Evolutionary conservation across 2,113 vertebrate species (phyloP), one percentile per base, ranked within the genome.

Genomic region (Nothobranchius furzeri): DNA sequence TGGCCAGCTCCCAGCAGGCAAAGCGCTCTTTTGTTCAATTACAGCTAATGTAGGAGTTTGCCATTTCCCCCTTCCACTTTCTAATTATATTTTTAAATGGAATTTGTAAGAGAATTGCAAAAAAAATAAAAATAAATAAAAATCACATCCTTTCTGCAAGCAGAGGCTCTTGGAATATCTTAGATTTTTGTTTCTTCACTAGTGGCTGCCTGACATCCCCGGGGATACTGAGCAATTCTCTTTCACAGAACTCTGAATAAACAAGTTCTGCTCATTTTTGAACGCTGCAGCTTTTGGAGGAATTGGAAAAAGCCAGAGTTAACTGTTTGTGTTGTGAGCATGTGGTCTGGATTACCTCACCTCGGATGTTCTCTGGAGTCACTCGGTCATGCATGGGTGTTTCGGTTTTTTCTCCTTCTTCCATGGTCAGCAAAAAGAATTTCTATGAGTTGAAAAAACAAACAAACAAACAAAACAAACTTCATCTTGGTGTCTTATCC

Each of bases 81-180:
- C 93, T 97, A 98, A 98, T 98, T 97, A 98, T 98, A 96, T 97
- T 95, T 98, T 96, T 94, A 95, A 96, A 95, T 96, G 94, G 94
- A 95, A 96, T 97, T 97, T 97, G 94, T 95, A 93, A 93, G 92
- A 93, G 79, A 93, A 93, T 94, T 83, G 80, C 76, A 94, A 93
- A 93, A 95, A 96, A 95, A 94, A 45, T 42, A 49, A 1, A 66
- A 74, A 61, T 61, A 95, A 94, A 45, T 42, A 49, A 1, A 66
- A 74, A 61, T 61, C 12, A 60, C 55, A 53, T 60, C 20, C 1
- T 64, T 93, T 94, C 93, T 94, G 92, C 90, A 91, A 93, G 91
- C 93, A 70, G 92, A 94, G 92, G 89, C 94, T 94, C 92, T 91
- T 83, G 92, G 92, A 15, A 60, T 92, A 93, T 94, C 92, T 91